Base-by-base conservation (phyloP, 2,113 vertebrate species). In the Nothoprocta perdicaria region DNA sequence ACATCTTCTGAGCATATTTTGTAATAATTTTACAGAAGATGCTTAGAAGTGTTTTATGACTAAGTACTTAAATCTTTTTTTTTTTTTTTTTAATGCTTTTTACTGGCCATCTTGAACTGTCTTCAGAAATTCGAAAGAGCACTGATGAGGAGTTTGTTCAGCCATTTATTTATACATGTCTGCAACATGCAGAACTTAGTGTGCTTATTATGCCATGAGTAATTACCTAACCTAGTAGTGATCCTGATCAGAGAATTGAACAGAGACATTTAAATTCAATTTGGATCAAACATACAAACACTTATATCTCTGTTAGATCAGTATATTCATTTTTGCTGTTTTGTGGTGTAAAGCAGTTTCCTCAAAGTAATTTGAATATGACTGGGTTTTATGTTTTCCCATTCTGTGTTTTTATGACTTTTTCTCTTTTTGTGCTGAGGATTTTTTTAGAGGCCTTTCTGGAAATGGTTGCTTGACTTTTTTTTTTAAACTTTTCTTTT, bases 221-320 rank as follows among this genome's bases (percentile, higher is more conserved):
- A 76, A 50, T 50, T 45, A 66, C 66, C 21, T 45, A 43, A 72
- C 16, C 9, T 0, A 0, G 4, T 5, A 71, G 62, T 0, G 0
- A 4, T 92, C 45, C 69, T 84, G 63, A 60, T 57, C 0, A 2
- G 31, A 86, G 40, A 50, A 66, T 24, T 62, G 23, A 84, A 58
- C 76, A 60, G 71, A 86, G 95, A 58, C 5, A 31, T 61, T 85
- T 45, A 72, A 84, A 53, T 73, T 63, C 46, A 46, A 68, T 84
- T 94, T 50, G 29, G n/a, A 58, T 90, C 52, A 84, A 88, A 62
- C 38, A 11, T 31, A 33, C 6, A 57, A 88, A 76, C 31, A 23
- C 26, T 92, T 79, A 10, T 8, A 74, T 35, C 45, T 24, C 21
- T 82, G 11, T 73, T 88, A 41, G 19, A 71, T 43, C 45, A 79